Conservation (phyloP, 2,888 invertebrate species). For the Meiosimyza decipiens region DNA sequence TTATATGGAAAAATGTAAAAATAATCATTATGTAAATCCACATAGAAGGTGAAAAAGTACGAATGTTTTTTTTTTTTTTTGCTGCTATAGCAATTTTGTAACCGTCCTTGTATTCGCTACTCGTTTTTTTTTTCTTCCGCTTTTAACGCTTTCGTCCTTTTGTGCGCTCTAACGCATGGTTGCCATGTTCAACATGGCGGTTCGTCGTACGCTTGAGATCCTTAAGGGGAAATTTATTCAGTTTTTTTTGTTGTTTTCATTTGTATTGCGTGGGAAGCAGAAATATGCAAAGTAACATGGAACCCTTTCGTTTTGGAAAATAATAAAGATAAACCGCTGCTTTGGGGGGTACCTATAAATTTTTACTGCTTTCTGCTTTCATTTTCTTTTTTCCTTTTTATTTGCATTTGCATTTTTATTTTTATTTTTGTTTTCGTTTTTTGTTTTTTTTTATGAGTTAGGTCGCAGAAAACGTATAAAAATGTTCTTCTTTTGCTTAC, state of each 20-base stretch:
- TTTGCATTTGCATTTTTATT: too few species aligned
- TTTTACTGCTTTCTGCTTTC: constrained; percentile 20
- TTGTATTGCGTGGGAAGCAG: not conserved
- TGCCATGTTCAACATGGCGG: constrained; percentile 61
- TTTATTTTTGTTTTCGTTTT: too few species aligned
- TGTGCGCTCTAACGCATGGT: constrained; percentile 36
- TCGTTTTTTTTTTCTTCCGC: constrained; percentile 11
- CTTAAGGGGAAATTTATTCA: constrained; percentile 59
- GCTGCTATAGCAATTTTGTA: not conserved
- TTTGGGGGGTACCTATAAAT: constrained; percentile 25
- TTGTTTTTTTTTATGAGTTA: too few species aligned
- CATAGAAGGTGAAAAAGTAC: constrained; percentile 3
- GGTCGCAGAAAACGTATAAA: too few species aligned
- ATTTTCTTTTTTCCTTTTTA: not conserved
- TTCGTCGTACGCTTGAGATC: constrained; percentile 40
- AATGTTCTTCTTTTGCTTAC: not conserved
- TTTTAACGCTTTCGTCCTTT: constrained; percentile 30
- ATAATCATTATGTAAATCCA: constrained; percentile 21
- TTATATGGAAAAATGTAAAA: constrained; percentile 13
- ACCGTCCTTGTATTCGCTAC: constrained; percentile 21
- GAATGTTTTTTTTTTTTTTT: not conserved
- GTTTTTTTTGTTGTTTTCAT: constrained; percentile 4
- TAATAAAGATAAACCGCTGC: constrained; percentile 40
- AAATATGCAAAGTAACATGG: constrained; percentile 7
- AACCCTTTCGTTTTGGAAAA: constrained; percentile 40